These are phyloP conservation scores for Pentamera pediparva DNA, from an alignment of 53 echinoderm and acorn worm species.

Conservation along the genomic window DNA sequence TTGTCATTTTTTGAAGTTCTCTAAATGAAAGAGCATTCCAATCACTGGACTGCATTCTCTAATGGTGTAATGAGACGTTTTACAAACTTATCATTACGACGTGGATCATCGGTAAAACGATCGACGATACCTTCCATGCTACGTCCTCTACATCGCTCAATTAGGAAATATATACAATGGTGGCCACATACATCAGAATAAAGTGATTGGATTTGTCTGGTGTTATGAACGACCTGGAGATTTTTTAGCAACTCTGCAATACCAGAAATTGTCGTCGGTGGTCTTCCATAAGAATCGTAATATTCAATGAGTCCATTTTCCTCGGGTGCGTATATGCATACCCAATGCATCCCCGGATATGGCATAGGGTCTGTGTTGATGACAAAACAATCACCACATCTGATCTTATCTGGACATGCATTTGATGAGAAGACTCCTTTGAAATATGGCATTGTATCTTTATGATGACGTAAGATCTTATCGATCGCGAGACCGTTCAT, in stretches of 20 bases:
- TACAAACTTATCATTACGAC: too few species aligned
- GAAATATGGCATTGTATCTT: not conserved
- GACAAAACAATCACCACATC: too few species aligned
- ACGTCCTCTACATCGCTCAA: not conserved
- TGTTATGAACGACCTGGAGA: too few species aligned
- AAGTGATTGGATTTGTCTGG: too few species aligned
- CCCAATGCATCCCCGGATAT: not conserved
- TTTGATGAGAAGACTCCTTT: conserved; percentile 1
- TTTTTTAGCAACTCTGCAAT: too few species aligned
- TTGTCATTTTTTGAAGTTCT: too few species aligned
- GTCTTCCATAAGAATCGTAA: conserved; percentile 21
- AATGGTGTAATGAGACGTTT: too few species aligned
- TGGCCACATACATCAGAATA: not conserved
- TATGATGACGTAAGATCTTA: not conserved
- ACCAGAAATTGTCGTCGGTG: too few species aligned
- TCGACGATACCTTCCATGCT: not conserved
- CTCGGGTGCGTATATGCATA: not conserved
- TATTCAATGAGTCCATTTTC: not conserved
- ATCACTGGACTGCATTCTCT: too few species aligned
- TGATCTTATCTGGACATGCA: not conserved
- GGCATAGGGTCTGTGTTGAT: too few species aligned
- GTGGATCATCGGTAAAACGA: not conserved
- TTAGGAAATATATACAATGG: not conserved
- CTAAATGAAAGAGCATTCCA: too few species aligned
- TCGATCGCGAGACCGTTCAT: not conserved